Conservation (phyloP, 2,888 invertebrate species). For the Orgyia antiqua region DNA sequence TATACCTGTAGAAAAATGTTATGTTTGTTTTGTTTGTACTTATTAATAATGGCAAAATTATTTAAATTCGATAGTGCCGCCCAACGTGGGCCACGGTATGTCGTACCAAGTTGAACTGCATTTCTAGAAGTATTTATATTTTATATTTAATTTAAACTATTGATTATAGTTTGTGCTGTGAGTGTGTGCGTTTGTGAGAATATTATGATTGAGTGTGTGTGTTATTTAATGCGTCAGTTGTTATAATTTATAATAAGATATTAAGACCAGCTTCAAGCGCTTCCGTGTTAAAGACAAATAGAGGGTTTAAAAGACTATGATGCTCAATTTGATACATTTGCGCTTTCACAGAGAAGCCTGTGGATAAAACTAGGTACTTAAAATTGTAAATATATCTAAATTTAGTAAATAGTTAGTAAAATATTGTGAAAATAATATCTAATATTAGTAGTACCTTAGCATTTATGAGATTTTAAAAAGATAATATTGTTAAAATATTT, state of each 20-base stretch:
- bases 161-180: conserved; percentile 69
- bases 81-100: conserved; percentile 43
- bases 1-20: conserved; percentile 66
- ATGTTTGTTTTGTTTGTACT: conserved; percentile 75
- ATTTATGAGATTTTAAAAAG: conserved; percentile 68
- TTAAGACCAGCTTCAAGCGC: conserved; percentile 45
- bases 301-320: conserved; percentile 47
- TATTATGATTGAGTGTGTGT: conserved; percentile 56
- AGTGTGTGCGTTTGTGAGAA: conserved; percentile 67
- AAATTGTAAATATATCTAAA: conserved; percentile 71
- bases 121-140: conserved; percentile 75
- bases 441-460: conserved; percentile 71
- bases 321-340: conserved; percentile 72
- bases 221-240: conserved; percentile 72
- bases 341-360: conserved; percentile 70
- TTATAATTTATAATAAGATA: conserved; percentile 40
- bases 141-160: conserved; percentile 62
- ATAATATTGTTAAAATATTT: conserved; percentile 59
- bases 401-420: conserved; percentile 67
- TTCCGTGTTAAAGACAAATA: conserved; percentile 41
- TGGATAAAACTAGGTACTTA: conserved; percentile 48
- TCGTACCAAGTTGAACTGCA: conserved; percentile 76
- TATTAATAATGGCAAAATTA: conserved; percentile 56
- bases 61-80: conserved; percentile 48
- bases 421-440: conserved; percentile 54